A percentile compares a stretch with the other conserved stretches of the same genome.
phyloP scores from a whole-genome alignment of 1,140 invertebrate species.

The Lordiphosa collinella region DNA sequence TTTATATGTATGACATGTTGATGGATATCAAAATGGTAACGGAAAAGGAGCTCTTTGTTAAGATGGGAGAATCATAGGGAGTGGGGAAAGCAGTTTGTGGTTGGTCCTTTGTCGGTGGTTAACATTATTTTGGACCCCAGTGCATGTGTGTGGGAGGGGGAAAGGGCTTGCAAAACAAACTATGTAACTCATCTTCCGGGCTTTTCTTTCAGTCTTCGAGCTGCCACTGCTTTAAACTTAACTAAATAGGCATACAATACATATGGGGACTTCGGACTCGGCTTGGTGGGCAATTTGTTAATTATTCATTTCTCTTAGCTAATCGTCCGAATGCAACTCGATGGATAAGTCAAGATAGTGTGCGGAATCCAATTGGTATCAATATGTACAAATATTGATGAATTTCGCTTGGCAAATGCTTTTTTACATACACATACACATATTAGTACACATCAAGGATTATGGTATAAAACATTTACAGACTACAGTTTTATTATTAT shows the following conservation, averaged over 20 bases:
- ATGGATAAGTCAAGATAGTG: constrained; percentile 4
- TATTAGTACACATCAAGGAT: constrained; percentile 17
- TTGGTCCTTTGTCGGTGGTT: too few species aligned
- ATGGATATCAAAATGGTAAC: too few species aligned
- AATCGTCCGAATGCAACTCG: neutral
- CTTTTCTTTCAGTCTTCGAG: too few species aligned
- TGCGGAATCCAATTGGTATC: constrained; percentile 9
- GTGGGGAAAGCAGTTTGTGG: too few species aligned
- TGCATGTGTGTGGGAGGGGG: too few species aligned
- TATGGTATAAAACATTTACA: constrained; percentile 43
- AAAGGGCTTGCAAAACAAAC: too few species aligned
- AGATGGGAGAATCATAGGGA: too few species aligned
- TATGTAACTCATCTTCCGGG: too few species aligned
- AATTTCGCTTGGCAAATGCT: constrained; percentile 9
- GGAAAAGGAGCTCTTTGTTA: too few species aligned
- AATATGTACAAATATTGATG: constrained; percentile 13
- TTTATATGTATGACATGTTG: neutral
- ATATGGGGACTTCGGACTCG: neutral
- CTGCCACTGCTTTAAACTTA: neutral
- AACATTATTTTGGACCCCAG: too few species aligned
- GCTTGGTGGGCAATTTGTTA: constrained; percentile 34
- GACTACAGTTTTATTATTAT: constrained; percentile 18
- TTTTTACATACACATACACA: constrained; percentile 38
- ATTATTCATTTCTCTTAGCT: constrained; percentile 7
- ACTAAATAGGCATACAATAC: constrained; percentile 11